These are phyloP conservation scores for Climacteris rufus DNA, from an alignment of 2,113 vertebrate species.

Conservation along the genomic window DNA sequence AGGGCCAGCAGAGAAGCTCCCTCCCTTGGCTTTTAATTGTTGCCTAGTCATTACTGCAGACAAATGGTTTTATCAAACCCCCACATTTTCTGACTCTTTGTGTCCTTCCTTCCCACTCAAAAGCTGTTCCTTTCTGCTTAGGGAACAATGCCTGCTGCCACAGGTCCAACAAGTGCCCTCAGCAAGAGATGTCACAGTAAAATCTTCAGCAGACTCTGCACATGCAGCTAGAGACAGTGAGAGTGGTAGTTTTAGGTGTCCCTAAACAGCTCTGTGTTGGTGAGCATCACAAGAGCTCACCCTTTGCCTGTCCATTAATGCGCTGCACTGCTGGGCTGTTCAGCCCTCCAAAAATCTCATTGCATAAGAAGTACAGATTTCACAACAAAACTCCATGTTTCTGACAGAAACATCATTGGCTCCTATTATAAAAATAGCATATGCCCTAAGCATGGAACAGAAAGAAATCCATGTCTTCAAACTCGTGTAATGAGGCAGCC, in stretches of 20 bases:
- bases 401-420: not conserved
- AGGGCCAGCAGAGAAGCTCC: not conserved
- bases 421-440: not conserved
- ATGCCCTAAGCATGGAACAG: not conserved
- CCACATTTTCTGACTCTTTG: not conserved
- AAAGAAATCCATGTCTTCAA: not conserved
- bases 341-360: not conserved
- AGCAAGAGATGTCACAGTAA: not conserved
- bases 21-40: not conserved
- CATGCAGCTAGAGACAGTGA: not conserved
- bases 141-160: not conserved
- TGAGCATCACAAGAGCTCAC: not conserved
- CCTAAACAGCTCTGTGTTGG: not conserved
- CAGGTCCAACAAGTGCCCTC: not conserved
- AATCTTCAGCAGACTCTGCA: not conserved
- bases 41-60: not conserved
- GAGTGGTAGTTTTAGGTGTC: not conserved
- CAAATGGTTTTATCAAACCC: not conserved
- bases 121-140: not conserved
- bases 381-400: not conserved
- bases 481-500: not conserved
- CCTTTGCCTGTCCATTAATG: not conserved
- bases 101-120: not conserved
- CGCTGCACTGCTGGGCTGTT: rapidly evolving
- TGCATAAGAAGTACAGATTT: not conserved